A percentile compares a stretch with the other conserved stretches of the same genome.
These are phyloP conservation scores for Patella vulgata DNA, from an alignment of 1,140 invertebrate species.

Conservation along the genomic window DNA sequence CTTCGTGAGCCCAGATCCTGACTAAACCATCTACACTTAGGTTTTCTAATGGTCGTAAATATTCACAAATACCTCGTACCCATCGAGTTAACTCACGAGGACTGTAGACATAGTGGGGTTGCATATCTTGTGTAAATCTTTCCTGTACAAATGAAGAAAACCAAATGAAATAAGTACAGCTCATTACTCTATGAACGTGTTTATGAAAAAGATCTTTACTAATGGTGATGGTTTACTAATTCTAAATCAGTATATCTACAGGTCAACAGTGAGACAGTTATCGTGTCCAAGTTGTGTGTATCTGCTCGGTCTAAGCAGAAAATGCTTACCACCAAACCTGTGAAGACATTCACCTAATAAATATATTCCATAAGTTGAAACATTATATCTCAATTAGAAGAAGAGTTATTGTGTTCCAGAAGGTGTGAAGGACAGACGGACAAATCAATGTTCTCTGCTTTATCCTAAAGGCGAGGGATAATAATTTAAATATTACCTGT, in stretches of 20 bases:
- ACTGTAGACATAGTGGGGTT: conserved; percentile 99
- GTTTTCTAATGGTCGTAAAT: conserved; percentile 90
- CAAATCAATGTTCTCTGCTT: too few species aligned
- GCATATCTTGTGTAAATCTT: conserved; percentile 99
- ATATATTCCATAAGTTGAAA: neutral
- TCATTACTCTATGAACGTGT: neutral
- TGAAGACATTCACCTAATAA: neutral
- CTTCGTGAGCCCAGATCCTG: conserved; percentile 98
- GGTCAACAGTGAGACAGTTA: too few species aligned
- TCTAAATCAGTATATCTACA: too few species aligned
- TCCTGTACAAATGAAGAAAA: conserved; percentile 71
- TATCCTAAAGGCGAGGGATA: too few species aligned
- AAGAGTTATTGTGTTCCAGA: too few species aligned
- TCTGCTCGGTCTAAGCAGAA: neutral
- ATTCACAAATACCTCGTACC: conserved; percentile 99
- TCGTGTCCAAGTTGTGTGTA: too few species aligned
- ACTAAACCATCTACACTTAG: conserved; percentile 94
- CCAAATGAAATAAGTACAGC: neutral
- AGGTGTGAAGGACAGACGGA: too few species aligned
- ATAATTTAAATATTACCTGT: conserved; percentile 70
- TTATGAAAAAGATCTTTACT: neutral
- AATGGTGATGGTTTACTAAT: neutral
- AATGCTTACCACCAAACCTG: neutral
- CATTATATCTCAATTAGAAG: neutral
- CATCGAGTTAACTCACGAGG: conserved; percentile 99